A percentile compares a stretch with the other conserved stretches of the same genome.
These are phyloP conservation scores for Coenobita brevimanus DNA, from an alignment of 1,140 invertebrate species.

Conservation along the genomic window DNA sequence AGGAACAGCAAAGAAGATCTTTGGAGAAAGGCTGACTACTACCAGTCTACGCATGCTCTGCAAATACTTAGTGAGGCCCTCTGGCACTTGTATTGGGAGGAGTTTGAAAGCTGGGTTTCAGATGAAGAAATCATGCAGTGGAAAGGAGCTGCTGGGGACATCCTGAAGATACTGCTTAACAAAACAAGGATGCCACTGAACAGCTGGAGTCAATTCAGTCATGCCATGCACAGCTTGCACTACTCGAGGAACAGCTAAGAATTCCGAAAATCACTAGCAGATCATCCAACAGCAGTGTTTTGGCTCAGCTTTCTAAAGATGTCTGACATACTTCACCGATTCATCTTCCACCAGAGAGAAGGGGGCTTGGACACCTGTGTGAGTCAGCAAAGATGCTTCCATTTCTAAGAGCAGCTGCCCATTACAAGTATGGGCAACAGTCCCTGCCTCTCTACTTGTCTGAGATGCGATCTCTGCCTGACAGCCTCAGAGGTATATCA, in stretches of 20 bases:
- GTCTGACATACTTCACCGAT: slow-evolving; percentile 39
- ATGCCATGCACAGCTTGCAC: too few species aligned
- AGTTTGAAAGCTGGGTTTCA: slow-evolving; percentile 21
- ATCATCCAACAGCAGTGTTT: slow-evolving; percentile 35
- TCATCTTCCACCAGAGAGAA: slow-evolving; percentile 25
- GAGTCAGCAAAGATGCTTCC: not conserved
- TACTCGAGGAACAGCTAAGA: not conserved
- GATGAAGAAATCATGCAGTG: slow-evolving; percentile 8
- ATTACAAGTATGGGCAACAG: too few species aligned
- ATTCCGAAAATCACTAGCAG: slow-evolving; percentile 9
- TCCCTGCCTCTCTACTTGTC: too few species aligned
- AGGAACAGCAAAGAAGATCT: slow-evolving; percentile 22
- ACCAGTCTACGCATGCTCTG: slow-evolving; percentile 12
- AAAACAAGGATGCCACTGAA: too few species aligned
- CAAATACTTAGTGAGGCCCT: slow-evolving; percentile 22
- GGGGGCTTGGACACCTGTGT: not conserved
- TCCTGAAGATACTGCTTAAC: too few species aligned
- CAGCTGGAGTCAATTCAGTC: too few species aligned
- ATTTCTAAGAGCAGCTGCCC: too few species aligned
- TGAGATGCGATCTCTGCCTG: too few species aligned
- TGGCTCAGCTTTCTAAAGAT: slow-evolving; percentile 30
- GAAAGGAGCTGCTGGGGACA: not conserved
- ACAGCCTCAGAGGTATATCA: too few species aligned
- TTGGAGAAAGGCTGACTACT: slow-evolving; percentile 6
- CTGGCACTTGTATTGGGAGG: slow-evolving; percentile 24